Evolutionary conservation across 2,888 invertebrate genomes (phyloP), one percentile per base, ranked within the genome.

Genomic region (Xanthostigma xanthostigma): DNA sequence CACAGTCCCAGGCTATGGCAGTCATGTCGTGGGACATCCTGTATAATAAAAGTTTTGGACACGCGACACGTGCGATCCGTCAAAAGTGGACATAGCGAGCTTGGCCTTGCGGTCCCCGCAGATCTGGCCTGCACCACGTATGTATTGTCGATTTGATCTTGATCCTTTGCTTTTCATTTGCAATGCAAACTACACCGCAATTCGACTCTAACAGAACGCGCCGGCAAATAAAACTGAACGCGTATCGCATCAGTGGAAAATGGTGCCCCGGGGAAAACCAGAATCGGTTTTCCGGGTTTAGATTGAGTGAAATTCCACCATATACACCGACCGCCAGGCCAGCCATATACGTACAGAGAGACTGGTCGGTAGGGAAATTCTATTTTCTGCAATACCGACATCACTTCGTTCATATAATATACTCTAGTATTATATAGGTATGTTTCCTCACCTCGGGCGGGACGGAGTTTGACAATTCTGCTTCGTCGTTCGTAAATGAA

Each of bases 151-250:
- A 65, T 65, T 65, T 64, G 63, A 39, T 39, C 64, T 62, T 42
- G 51, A 64, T 64, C 65, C 64, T 65, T 65, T 64, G 65, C 64
- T 64, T 65, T 65, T 65, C 65, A 66, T 65, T 65, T 66, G 66
- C 65, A 66, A 64, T 66, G 65, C 66, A 66, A 66, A 66, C 62
- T 60, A 60, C 57, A 48, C 62, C 64, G 63, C 63, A 64, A 64
- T 64, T 64, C 64, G 62, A 60, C 60, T 57, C 59, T 61, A 46
- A 34, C 41, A 46, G n/a, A 60, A 60, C 62, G 58, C 59, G 60
- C 57, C 55, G 60, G 59, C 62, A 61, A 61, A 62, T 64, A 64
- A 66, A 63, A 65, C 62, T 63, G 27, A 27, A 27, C 27, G 60
- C 57, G 59, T 60, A 56, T 41, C 46, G 41, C 36, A 46, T 46